These are phyloP conservation scores for Apotomis turbidana DNA, from an alignment of 2,888 invertebrate genomes.

Conservation along the genomic window DNA sequence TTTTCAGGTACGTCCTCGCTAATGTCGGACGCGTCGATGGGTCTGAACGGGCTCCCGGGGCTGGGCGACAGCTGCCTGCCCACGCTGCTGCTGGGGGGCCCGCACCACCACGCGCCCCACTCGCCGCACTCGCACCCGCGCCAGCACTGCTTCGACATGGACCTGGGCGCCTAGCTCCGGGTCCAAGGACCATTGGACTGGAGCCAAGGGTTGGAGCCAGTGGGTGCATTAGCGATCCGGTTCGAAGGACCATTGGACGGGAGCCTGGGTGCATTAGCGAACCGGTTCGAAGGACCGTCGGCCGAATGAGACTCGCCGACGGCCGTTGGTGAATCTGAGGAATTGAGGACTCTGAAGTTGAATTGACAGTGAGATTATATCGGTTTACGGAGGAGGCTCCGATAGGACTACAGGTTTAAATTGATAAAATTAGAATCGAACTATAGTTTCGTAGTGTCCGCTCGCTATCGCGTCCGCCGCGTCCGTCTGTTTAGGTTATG, in stretches of 20 bases:
- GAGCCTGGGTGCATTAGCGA: background rate
- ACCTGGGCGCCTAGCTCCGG: slow-evolving; percentile 65
- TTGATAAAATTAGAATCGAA: slow-evolving; percentile 14
- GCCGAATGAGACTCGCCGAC: background rate
- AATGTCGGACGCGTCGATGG: slow-evolving; percentile 56
- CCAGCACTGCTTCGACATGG: slow-evolving; percentile 77
- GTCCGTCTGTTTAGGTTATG: slow-evolving; percentile 15
- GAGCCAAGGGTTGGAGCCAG: too few relatives aligned
- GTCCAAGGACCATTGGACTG: background rate
- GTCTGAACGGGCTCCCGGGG: slow-evolving; percentile 55
- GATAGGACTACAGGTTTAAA: slow-evolving; percentile 18
- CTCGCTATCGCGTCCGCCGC: background rate
- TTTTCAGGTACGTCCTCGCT: slow-evolving; percentile 60
- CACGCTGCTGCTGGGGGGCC: slow-evolving; percentile 63
- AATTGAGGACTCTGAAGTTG: slow-evolving; percentile 1
- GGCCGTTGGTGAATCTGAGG: slow-evolving; percentile 2
- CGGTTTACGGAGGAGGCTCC: slow-evolving; percentile 4
- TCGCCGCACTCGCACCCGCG: slow-evolving; percentile 72
- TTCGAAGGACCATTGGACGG: background rate
- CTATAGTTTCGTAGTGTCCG: slow-evolving; percentile 1
- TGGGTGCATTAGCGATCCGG: background rate
- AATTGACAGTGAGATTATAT: slow-evolving; percentile 25
- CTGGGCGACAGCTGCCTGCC: slow-evolving; percentile 65
- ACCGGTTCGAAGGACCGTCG: background rate
- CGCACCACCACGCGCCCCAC: slow-evolving; percentile 75